Percentiles rank a stretch among this genome's conserved stretches.
Conservation (phyloP, 2,888 invertebrate genomes). For the Orchestes rusci region DNA sequence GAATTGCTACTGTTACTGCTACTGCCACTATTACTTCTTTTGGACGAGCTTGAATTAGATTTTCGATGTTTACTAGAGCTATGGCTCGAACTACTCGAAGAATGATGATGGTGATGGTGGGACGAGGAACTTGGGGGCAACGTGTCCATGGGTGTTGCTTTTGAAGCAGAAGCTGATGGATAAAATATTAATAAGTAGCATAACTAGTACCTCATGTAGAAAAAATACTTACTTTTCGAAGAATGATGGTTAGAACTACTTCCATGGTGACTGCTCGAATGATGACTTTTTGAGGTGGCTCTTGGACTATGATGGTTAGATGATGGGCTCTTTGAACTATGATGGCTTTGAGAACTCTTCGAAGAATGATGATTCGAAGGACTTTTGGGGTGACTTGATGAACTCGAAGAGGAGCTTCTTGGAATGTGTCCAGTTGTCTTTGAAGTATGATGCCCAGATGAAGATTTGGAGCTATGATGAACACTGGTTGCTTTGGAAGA, state of each 20-base stretch:
- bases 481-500: slow-evolving; percentile 16
- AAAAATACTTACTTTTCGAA: slow-evolving; percentile 12
- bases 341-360: slow-evolving; percentile 13
- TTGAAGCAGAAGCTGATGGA: slow-evolving; percentile 11
- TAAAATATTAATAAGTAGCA: neutral
- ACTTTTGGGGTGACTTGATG: slow-evolving; percentile 2
- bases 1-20: slow-evolving; percentile 26
- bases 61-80: slow-evolving; percentile 18
- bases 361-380: slow-evolving; percentile 14
- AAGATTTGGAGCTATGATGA: slow-evolving; percentile 14
- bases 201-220: neutral
- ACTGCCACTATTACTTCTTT: slow-evolving; percentile 22
- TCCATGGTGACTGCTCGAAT: slow-evolving; percentile 12
- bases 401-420: slow-evolving; percentile 8
- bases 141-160: slow-evolving; percentile 19
- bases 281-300: slow-evolving; percentile 8
- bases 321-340: slow-evolving; percentile 7
- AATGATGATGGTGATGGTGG: slow-evolving; percentile 15
- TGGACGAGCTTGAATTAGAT: slow-evolving; percentile 16
- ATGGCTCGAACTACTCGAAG: slow-evolving; percentile 11
- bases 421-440: slow-evolving; percentile 15
- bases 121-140: slow-evolving; percentile 8
- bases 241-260: slow-evolving; percentile 10
- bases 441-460: slow-evolving; percentile 18
- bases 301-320: slow-evolving; percentile 13